Conservation (phyloP, 1,140 invertebrate genomes). For the Leptopilina boulardi region DNA sequence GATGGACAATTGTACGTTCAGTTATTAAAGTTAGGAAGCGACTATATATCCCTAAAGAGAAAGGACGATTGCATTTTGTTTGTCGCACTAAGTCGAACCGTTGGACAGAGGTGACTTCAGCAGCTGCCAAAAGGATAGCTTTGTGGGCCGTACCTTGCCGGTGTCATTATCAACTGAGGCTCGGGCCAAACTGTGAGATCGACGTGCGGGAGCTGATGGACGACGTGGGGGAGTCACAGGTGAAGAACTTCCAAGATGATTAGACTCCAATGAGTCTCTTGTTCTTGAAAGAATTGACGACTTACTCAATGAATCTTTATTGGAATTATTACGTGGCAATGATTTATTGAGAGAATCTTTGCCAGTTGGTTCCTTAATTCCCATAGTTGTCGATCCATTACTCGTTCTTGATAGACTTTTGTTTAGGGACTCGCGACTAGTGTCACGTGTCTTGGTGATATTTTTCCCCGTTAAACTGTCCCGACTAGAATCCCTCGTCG, state of each 20-base stretch:
- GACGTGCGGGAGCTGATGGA: slow-evolving; percentile 69
- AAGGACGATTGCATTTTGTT: slow-evolving; percentile 29
- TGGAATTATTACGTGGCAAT: slow-evolving; percentile 67
- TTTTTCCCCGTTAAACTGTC: slow-evolving; percentile 57
- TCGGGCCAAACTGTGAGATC: slow-evolving; percentile 69
- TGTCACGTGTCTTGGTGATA: slow-evolving; percentile 60
- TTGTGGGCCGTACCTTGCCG: slow-evolving; percentile 82
- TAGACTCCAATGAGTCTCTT: slow-evolving; percentile 67
- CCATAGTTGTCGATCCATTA: slow-evolving; percentile 41
- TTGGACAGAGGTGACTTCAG: slow-evolving; percentile 78
- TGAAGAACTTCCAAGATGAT: slow-evolving; percentile 52
- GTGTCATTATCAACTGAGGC: slow-evolving; percentile 69
- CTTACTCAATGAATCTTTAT: slow-evolving; percentile 68
- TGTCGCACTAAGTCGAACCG: slow-evolving; percentile 64
- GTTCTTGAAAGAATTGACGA: slow-evolving; percentile 67
- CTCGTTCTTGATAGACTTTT: slow-evolving; percentile 75
- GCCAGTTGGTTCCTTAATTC: slow-evolving; percentile 57
- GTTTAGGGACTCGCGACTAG: slow-evolving; percentile 79
- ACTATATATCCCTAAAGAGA: slow-evolving; percentile 32
- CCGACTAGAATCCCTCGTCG: slow-evolving; percentile 58
- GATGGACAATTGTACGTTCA: slow-evolving; percentile 6
- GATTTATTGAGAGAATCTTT: slow-evolving; percentile 66
- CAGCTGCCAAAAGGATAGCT: slow-evolving; percentile 81
- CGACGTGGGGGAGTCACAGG: slow-evolving; percentile 65
- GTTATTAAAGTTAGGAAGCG: slow-evolving; percentile 25